These are phyloP conservation scores for Hartigia nigra DNA, from an alignment of 2,888 invertebrate species.

Conservation along the genomic window DNA sequence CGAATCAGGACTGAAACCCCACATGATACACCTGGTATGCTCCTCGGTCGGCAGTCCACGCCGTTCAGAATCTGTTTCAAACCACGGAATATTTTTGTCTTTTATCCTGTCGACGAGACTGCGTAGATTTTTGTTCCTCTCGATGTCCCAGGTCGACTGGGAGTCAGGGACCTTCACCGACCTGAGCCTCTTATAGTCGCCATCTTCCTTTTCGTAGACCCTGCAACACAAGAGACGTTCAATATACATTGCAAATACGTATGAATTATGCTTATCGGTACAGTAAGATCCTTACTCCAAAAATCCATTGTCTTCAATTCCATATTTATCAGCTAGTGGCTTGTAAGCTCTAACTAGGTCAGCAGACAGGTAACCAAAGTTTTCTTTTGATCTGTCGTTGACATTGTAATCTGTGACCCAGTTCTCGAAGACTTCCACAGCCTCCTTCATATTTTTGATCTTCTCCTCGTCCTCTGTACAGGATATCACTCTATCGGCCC, in stretches of 20 bases:
- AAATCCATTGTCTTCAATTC: slow-evolving; percentile 65
- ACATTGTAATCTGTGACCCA: slow-evolving; percentile 81
- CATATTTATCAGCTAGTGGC: slow-evolving; percentile 69
- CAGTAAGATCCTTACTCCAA: slow-evolving; percentile 33
- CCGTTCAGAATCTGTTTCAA: slow-evolving; percentile 74
- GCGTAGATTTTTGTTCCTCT: slow-evolving; percentile 73
- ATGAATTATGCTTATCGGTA: neutral
- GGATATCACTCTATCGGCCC: slow-evolving; percentile 78
- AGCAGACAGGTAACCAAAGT: slow-evolving; percentile 76
- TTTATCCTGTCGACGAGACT: slow-evolving; percentile 67
- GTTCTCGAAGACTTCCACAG: slow-evolving; percentile 76
- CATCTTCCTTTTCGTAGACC: slow-evolving; percentile 74
- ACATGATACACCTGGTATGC: slow-evolving; percentile 77
- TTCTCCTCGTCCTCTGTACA: slow-evolving; percentile 82
- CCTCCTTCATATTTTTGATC: slow-evolving; percentile 79
- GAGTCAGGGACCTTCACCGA: slow-evolving; percentile 71
- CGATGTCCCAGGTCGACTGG: slow-evolving; percentile 79
- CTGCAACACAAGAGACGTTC: slow-evolving; percentile 38
- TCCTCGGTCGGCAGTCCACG: slow-evolving; percentile 78
- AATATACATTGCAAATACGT: neutral
- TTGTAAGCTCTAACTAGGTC: slow-evolving; percentile 71
- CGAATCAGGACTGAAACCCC: slow-evolving; percentile 82
- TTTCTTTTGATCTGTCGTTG: slow-evolving; percentile 74
- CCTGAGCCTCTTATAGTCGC: slow-evolving; percentile 80
- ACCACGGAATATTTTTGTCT: slow-evolving; percentile 60